phyloP scores from a whole-genome alignment of 2,888 invertebrate genomes.

The Tetrapedia diversipes region DNA sequence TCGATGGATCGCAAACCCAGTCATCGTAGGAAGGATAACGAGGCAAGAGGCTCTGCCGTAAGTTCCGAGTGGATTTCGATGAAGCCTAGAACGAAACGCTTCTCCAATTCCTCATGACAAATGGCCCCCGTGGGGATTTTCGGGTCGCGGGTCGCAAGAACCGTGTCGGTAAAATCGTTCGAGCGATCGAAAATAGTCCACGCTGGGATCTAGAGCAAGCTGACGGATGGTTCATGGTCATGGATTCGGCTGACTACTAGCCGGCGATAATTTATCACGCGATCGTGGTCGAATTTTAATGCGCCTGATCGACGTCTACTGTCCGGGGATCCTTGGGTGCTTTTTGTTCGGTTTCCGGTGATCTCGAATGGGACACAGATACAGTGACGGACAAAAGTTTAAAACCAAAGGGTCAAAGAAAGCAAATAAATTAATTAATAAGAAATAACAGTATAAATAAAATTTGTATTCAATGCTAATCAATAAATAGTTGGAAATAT shows the following conservation, averaged over 20 bases:
- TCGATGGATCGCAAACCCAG: slow-evolving; percentile 44
- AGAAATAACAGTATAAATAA: no score
- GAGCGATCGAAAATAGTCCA: slow-evolving; percentile 15
- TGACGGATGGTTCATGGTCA: slow-evolving; percentile 40
- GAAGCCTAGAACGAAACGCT: slow-evolving; percentile 20
- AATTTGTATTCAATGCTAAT: no score
- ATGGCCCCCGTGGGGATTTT: slow-evolving; percentile 42
- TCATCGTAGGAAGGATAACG: neutral
- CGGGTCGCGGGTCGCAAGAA: slow-evolving; percentile 16
- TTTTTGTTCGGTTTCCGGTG: no score
- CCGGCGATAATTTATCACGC: slow-evolving; percentile 42
- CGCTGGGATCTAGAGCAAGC: slow-evolving; percentile 17
- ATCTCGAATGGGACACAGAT: no score
- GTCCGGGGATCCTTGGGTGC: neutral
- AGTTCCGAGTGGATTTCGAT: slow-evolving; percentile 34
- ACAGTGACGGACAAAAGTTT: no score
- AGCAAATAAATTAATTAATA: no score
- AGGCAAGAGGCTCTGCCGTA: neutral
- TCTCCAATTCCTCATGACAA: slow-evolving; percentile 40
- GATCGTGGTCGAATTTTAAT: slow-evolving; percentile 24
- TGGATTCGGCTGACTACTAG: slow-evolving; percentile 30
- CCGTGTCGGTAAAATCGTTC: slow-evolving; percentile 15
- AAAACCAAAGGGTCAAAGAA: no score
- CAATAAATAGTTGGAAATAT: no score
- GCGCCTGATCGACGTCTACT: slow-evolving; percentile 4